Conservation (phyloP, 2,797 vertebrate genomes). For the Scolopax rusticola region DNA sequence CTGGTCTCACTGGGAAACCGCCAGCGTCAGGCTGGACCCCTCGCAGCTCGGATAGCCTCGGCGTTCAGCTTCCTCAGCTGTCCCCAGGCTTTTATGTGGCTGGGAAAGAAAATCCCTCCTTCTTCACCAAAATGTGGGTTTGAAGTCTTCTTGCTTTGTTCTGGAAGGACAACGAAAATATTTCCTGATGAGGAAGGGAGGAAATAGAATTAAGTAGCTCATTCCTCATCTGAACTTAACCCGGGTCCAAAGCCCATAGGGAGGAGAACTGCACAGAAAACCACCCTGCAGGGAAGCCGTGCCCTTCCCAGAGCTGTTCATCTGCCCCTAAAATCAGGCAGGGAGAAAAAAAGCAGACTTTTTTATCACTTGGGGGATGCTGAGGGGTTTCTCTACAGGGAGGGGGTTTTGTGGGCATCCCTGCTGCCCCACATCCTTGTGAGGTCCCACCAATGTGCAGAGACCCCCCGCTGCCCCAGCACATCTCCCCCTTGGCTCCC, state of each 20-base stretch:
- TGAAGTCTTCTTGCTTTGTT: not conserved
- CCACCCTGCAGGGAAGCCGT: not conserved
- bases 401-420: not conserved
- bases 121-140: not conserved
- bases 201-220: slow-evolving; percentile 7
- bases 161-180: not conserved
- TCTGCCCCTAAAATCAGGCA: not conserved
- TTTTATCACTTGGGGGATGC: not conserved
- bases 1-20: not conserved
- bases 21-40: not conserved
- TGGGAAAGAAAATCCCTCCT: slow-evolving; percentile 19
- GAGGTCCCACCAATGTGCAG: not conserved
- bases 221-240: not conserved
- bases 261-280: not conserved
- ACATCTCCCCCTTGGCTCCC: not conserved
- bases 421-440: not conserved
- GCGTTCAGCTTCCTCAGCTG: not conserved
- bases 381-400: not conserved
- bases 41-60: not conserved
- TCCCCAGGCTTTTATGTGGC: slow-evolving; percentile 18
- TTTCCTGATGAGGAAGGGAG: not conserved
- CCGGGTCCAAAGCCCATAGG: not conserved
- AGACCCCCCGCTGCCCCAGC: fast-evolving
- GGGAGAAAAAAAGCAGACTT: not conserved
- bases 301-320: not conserved